Percentiles rank a stretch among this genome's conserved stretches.
These are phyloP conservation scores for Agrochola lychnidis DNA, from an alignment of 2,888 invertebrate genomes.

Conservation along the genomic window DNA sequence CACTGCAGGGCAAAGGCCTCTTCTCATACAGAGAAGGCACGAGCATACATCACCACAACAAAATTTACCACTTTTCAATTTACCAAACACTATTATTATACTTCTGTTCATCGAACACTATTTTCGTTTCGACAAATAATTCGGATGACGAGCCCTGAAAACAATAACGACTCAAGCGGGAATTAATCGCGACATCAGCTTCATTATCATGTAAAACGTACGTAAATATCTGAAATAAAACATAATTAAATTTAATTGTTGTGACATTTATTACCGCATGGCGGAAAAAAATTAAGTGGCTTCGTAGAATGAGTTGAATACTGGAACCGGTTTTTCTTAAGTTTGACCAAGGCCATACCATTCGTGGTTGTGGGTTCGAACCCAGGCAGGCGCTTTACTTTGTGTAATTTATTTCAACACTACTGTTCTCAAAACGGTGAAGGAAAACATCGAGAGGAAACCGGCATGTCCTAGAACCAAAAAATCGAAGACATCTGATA, in stretches of 20 bases:
- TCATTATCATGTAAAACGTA: conserved; percentile 30
- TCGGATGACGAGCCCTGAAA: conserved; percentile 1
- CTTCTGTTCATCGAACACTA: background rate
- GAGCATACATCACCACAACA: background rate
- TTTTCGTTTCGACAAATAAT: conserved; percentile 10
- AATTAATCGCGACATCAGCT: conserved; percentile 20
- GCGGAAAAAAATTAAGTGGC: background rate
- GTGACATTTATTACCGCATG: background rate
- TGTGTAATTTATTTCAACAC: background rate
- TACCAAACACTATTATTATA: background rate
- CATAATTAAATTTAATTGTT: background rate
- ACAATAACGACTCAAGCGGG: conserved; percentile 32
- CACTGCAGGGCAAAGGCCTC: background rate
- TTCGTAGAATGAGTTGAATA: background rate
- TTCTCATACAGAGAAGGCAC: background rate
- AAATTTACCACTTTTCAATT: background rate
- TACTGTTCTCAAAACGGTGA: background rate
- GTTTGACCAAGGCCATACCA: background rate
- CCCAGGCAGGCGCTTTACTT: background rate
- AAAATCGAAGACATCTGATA: background rate
- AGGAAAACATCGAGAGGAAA: background rate
- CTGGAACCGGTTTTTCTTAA: background rate
- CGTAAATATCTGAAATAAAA: conserved; percentile 16
- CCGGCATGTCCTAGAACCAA: background rate
- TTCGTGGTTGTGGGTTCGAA: background rate